Percentiles rank a stretch among this genome's conserved stretches.
Evolutionary conservation across 2,888 invertebrate species (phyloP).

Genomic region (Prosopocoilus inquinatus): DNA sequence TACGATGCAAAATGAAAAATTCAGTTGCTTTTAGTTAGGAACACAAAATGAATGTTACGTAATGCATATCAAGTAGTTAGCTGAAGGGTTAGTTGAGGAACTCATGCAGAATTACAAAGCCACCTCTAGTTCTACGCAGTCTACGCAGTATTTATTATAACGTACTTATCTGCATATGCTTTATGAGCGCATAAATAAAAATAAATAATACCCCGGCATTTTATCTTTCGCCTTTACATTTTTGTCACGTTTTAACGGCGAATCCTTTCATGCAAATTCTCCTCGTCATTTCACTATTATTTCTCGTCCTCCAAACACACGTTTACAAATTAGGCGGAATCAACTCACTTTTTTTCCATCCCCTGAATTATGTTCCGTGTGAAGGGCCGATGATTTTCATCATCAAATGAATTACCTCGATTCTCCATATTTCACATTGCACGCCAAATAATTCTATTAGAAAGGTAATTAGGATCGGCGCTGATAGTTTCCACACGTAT

Average conservation of each 20-base stretch:
- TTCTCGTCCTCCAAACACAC: too few relatives aligned
- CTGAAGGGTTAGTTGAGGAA: constrained; percentile 46
- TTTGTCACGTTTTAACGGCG: constrained; percentile 9
- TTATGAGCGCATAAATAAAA: background rate
- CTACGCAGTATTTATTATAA: constrained; percentile 42
- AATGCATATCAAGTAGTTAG: constrained; percentile 52
- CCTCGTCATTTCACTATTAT: too few relatives aligned
- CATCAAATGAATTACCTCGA: background rate
- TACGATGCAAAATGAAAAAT: constrained; percentile 48
- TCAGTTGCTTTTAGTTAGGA: constrained; percentile 48
- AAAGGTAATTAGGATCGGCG: constrained; percentile 4
- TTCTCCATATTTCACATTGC: constrained; percentile 1
- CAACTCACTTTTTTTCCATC: too few relatives aligned
- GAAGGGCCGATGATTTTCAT: background rate
- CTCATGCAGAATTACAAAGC: constrained; percentile 48
- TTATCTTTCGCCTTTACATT: background rate
- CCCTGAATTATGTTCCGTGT: background rate
- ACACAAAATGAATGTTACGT: constrained; percentile 50
- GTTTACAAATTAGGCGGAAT: too few relatives aligned
- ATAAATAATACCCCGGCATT: constrained; percentile 5
- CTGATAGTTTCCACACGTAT: constrained; percentile 3
- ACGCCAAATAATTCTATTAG: constrained; percentile 2
- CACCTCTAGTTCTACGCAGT: constrained; percentile 36
- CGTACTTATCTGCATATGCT: constrained; percentile 29
- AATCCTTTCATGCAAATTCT: too few relatives aligned